Conservation (phyloP, 2,888 invertebrate species). For the Drosophila meridionalis region DNA sequence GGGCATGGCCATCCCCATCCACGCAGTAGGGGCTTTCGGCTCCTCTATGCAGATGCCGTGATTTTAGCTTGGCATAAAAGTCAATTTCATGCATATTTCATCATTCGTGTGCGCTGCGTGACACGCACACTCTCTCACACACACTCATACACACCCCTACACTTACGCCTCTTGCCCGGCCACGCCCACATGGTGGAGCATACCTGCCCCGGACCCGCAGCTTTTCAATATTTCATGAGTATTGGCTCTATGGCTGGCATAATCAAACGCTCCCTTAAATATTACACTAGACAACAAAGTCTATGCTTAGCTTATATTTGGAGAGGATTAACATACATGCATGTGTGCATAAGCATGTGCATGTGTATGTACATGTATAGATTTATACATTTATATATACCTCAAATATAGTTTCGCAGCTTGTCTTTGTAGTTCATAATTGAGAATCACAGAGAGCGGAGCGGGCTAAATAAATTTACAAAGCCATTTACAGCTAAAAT, state of each 20-base stretch:
- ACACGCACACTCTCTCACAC: constrained; percentile 43
- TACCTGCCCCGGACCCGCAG: constrained; percentile 53
- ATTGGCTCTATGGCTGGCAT: constrained; percentile 67
- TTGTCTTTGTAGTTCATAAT: neutral
- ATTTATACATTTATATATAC: no score
- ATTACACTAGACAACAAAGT: constrained; percentile 54
- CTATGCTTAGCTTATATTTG: neutral
- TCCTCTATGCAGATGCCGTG: constrained; percentile 69
- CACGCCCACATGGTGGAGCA: constrained; percentile 36
- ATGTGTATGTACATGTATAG: neutral
- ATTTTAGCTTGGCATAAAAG: constrained; percentile 75
- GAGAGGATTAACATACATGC: neutral
- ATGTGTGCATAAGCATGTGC: constrained; percentile 1
- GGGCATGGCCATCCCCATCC: no score
- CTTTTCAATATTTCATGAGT: constrained; percentile 77
- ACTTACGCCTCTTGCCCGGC: constrained; percentile 31
- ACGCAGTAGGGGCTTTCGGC: constrained; percentile 20
- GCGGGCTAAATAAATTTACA: no score
- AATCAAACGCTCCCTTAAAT: constrained; percentile 64
- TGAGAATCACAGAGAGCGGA: neutral
- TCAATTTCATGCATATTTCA: constrained; percentile 81
- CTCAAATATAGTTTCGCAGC: no score
- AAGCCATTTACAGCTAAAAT: no score
- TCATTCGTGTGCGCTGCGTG: constrained; percentile 55
- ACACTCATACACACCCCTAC: constrained; percentile 10